phyloP scores from a whole-genome alignment of 2,113 vertebrate species.

The Oriolus oriolus region DNA sequence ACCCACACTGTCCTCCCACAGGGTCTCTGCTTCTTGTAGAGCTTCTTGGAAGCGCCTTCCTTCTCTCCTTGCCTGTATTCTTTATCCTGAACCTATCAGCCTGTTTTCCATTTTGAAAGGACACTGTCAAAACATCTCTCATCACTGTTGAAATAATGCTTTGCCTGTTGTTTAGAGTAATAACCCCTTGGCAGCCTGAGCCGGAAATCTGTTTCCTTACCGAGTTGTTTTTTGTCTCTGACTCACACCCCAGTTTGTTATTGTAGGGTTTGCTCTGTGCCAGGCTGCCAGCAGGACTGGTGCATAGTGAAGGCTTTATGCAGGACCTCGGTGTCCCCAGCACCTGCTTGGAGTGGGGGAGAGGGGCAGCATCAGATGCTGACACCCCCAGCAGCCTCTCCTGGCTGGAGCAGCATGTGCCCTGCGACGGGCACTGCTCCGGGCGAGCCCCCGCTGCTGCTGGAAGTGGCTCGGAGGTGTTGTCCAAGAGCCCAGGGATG shows the following conservation, averaged over 20 bases:
- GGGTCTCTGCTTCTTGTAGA: background rate
- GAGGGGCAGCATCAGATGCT: background rate
- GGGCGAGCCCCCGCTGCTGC: fast-evolving
- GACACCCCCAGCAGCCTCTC: background rate
- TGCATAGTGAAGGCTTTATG: background rate
- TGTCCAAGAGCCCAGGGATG: background rate
- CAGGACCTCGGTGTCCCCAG: background rate
- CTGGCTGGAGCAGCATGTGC: fast-evolving
- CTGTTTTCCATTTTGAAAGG: slow-evolving; percentile 56
- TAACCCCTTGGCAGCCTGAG: slow-evolving; percentile 59
- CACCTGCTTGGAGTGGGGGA: background rate
- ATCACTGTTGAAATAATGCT: slow-evolving; percentile 61
- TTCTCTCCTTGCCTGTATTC: background rate
- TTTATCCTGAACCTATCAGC: slow-evolving; percentile 11
- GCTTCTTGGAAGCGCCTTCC: background rate
- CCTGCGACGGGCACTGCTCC: background rate
- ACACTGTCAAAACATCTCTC: slow-evolving; percentile 60
- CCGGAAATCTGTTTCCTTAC: slow-evolving; percentile 64
- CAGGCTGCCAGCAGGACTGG: slow-evolving; percentile 13
- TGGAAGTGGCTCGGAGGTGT: background rate
- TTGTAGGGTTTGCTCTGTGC: slow-evolving; percentile 60
- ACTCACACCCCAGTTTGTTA: slow-evolving; percentile 57
- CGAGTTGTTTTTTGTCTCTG: slow-evolving; percentile 57
- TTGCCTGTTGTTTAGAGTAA: slow-evolving; percentile 59
- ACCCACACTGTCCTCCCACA: background rate